Conservation (phyloP, 2,888 invertebrate species). For the Stenichneumon culpator region DNA sequence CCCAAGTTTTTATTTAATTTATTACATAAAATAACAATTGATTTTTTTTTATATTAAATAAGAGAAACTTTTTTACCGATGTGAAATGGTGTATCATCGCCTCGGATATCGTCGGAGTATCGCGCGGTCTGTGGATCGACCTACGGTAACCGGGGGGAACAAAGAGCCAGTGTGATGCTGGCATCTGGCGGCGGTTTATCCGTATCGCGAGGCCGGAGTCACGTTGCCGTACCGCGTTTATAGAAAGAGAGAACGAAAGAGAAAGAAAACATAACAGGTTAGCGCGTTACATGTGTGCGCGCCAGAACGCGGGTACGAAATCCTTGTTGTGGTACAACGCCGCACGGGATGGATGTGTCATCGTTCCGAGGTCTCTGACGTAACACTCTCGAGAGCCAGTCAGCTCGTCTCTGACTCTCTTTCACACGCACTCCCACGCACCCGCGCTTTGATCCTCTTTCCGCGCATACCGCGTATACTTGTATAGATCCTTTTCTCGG, state of each 20-base stretch:
- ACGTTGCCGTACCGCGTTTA: constrained; percentile 40
- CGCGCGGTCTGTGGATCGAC: constrained; percentile 28
- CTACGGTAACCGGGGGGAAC: constrained; percentile 44
- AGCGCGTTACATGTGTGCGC: constrained; percentile 13
- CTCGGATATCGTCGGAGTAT: background rate
- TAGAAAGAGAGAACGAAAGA: constrained; percentile 6
- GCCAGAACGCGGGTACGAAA: constrained; percentile 47
- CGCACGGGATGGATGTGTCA: constrained; percentile 72
- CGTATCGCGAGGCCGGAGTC: constrained; percentile 37
- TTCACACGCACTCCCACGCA: constrained; percentile 44
- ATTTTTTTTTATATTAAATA: background rate
- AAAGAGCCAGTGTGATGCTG: constrained; percentile 65
- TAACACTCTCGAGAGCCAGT: constrained; percentile 65
- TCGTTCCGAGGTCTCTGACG: constrained; percentile 72
- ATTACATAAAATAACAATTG: background rate
- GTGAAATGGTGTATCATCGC: constrained; percentile 32
- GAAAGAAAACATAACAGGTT: background rate
- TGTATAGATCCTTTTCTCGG: background rate
- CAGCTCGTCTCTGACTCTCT: constrained; percentile 42
- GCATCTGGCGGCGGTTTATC: constrained; percentile 68
- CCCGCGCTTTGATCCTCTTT: background rate
- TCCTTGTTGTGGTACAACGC: constrained; percentile 50
- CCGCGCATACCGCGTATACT: constrained; percentile 2
- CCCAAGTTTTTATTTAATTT: background rate
- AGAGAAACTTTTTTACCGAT: constrained; percentile 6